Evolutionary conservation across 2,888 invertebrate species (phyloP).

Genomic region (Dromius quadrimaculatus): DNA sequence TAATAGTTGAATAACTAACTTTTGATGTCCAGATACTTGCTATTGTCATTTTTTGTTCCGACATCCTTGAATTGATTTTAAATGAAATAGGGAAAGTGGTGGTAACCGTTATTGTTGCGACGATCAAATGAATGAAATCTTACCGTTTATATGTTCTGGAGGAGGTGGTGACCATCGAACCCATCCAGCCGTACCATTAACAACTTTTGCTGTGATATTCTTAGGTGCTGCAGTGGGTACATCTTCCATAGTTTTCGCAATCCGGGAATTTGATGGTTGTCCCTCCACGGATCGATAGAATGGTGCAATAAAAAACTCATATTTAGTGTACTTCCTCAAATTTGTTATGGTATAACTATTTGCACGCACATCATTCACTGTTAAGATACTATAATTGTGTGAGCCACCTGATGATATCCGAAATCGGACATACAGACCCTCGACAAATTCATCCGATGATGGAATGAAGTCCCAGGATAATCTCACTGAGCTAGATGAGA

Average conservation of each 20-base stretch:
- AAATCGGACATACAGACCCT: constrained; percentile 77
- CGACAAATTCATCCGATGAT: constrained; percentile 67
- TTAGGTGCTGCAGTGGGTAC: constrained; percentile 85
- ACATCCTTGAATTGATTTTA: too few relatives aligned
- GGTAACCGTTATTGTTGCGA: too few relatives aligned
- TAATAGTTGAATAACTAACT: too few relatives aligned
- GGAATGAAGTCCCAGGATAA: constrained; percentile 67
- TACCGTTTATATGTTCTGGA: constrained; percentile 81
- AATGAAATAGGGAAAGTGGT: too few relatives aligned
- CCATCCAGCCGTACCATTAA: constrained; percentile 83
- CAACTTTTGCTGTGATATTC: constrained; percentile 82
- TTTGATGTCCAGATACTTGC: too few relatives aligned
- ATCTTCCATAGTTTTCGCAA: constrained; percentile 89
- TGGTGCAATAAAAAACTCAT: constrained; percentile 93
- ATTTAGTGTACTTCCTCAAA: constrained; percentile 86
- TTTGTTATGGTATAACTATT: constrained; percentile 82
- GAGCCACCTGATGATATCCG: constrained; percentile 73
- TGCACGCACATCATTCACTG: constrained; percentile 72
- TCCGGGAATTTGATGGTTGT: constrained; percentile 90
- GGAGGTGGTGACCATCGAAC: constrained; percentile 87
- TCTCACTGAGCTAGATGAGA: constrained; percentile 70
- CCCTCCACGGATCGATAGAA: constrained; percentile 91
- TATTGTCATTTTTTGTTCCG: too few relatives aligned
- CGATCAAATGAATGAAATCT: too few relatives aligned
- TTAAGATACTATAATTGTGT: constrained; percentile 76